Evolutionary conservation across 2,113 vertebrate genomes (phyloP), one percentile per base, ranked within the genome.

Genomic region (Kryptolebias marmoratus): DNA sequence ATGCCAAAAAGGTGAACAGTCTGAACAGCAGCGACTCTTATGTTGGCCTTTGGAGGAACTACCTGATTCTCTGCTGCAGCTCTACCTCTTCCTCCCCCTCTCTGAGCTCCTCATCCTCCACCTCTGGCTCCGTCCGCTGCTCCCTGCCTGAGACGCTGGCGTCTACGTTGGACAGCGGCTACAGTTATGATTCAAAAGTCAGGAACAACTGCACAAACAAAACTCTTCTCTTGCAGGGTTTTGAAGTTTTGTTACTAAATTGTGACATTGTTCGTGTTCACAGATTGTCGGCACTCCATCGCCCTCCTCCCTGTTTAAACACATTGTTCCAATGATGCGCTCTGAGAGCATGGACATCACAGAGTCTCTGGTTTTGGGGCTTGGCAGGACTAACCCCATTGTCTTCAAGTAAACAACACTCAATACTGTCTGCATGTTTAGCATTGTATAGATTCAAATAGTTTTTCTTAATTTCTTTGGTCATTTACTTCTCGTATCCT

Each of bases 311-410:
- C 90, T 99, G 79, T 99, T 99, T 93, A 99, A 99, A 94, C 97
- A 98, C 92, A 95, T 98, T 86, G 98, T 99, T 90, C 97, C 98
- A 32, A 98, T 99, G 97, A 99, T 99, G 97, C 97, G 98, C 93
- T 99, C 97, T 75, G 98, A 99, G 93, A 97, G 97, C 93, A 97
- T 99, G 96, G 98, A 99, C 91, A 96, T 99, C 92, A 99, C 98
- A 28, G 98, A 99, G 93, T 99, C 97, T 91, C 95, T 99, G 53
- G 98, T 99, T 68, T 93, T 99, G 90, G 98, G 98, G 83, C 98
- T 99, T 95, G 98, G 98, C 96, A 95, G 97, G 95, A 99, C 98
- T 95, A 99, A 97, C 93, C 97, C 97, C 42, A 91, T 96, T 84
- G 97, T 95, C 83, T 99, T 99, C 91, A 97, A 96, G 98, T 99